These are phyloP conservation scores for Anoplophora glabripennis DNA, from an alignment of 1,140 invertebrate species.

Conservation along the genomic window DNA sequence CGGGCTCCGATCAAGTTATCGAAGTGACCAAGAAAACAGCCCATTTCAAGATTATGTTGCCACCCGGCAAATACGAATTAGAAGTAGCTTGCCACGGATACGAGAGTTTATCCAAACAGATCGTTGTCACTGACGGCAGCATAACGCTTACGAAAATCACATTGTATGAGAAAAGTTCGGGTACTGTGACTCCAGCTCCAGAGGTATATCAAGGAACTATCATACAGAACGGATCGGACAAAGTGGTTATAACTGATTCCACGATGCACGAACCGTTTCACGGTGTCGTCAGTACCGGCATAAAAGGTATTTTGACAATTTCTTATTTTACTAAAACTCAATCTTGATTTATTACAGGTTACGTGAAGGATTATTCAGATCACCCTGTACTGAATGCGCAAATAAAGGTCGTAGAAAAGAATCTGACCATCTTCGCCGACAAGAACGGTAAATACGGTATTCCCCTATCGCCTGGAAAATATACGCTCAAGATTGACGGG, in stretches of 20 bases:
- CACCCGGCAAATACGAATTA: slow-evolving; percentile 61
- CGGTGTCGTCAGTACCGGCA: slow-evolving; percentile 22
- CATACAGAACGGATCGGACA: background rate
- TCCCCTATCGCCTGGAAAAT: slow-evolving; percentile 54
- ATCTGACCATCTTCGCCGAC: slow-evolving; percentile 50
- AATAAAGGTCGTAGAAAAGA: slow-evolving; percentile 52
- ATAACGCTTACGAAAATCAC: background rate
- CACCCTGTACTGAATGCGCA: slow-evolving; percentile 59
- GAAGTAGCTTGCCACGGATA: slow-evolving; percentile 59
- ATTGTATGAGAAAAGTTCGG: background rate
- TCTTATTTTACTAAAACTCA: background rate
- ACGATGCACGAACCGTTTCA: slow-evolving; percentile 24
- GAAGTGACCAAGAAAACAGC: slow-evolving; percentile 65
- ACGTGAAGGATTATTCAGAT: slow-evolving; percentile 55
- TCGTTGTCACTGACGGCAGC: background rate
- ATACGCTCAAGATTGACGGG: slow-evolving; percentile 57
- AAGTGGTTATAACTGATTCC: slow-evolving; percentile 8
- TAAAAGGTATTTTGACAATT: slow-evolving; percentile 22
- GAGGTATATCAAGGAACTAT: slow-evolving; percentile 1
- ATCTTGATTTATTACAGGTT: slow-evolving; percentile 50
- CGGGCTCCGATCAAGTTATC: slow-evolving; percentile 55
- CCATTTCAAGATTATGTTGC: slow-evolving; percentile 66
- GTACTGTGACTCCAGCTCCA: background rate
- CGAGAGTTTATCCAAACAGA: slow-evolving; percentile 35
- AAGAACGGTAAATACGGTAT: slow-evolving; percentile 60